Evolutionary conservation across 2,888 invertebrate species (phyloP).

Genomic region (Leuctra nigra): DNA sequence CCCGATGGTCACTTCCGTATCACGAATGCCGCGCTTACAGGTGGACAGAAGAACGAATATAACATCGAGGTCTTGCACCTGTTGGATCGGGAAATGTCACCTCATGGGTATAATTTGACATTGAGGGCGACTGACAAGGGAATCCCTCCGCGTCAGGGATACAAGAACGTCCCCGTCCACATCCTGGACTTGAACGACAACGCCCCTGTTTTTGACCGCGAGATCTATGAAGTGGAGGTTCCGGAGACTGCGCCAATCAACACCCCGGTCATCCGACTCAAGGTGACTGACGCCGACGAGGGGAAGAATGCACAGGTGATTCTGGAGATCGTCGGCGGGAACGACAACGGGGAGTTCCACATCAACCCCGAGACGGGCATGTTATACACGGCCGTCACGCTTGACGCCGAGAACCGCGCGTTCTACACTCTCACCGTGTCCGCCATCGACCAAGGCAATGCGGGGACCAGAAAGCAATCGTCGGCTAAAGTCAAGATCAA

Average conservation of each 20-base stretch:
- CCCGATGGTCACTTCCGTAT: conserved; percentile 84
- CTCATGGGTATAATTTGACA: conserved; percentile 81
- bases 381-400: conserved; percentile 69
- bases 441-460: conserved; percentile 81
- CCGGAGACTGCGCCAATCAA: conserved; percentile 84
- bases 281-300: conserved; percentile 78
- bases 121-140: conserved; percentile 80
- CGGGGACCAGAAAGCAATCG: conserved; percentile 75
- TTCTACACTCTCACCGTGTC: conserved; percentile 84
- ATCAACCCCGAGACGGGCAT: conserved; percentile 86
- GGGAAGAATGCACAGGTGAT: conserved; percentile 78
- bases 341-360: conserved; percentile 80
- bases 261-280: conserved; percentile 80
- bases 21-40: conserved; percentile 47
- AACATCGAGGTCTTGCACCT: conserved; percentile 72
- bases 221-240: conserved; percentile 79
- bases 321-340: conserved; percentile 86
- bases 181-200: conserved; percentile 79
- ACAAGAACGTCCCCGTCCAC: conserved; percentile 73
- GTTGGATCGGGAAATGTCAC: conserved; percentile 69
- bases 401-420: conserved; percentile 80
- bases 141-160: conserved; percentile 66
- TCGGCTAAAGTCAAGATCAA: conserved; percentile 87
- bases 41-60: conserved; percentile 53
- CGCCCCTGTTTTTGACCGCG: conserved; percentile 78